A percentile compares a stretch with the other conserved stretches of the same genome.
These are phyloP conservation scores for Hydraecia micacea DNA, from an alignment of 2,888 invertebrate species.

Conservation along the genomic window DNA sequence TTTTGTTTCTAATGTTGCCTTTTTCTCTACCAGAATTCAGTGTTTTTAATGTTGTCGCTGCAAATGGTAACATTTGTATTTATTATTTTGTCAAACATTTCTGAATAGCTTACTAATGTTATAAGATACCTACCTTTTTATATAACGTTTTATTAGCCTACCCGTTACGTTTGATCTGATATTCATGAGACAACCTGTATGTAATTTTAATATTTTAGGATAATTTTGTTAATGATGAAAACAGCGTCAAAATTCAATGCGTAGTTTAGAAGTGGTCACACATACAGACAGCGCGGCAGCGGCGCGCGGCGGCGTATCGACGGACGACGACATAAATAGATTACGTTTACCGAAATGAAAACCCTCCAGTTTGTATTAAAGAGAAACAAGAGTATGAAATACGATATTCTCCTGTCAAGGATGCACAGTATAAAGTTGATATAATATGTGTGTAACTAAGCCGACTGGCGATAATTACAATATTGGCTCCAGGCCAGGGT, in stretches of 20 bases:
- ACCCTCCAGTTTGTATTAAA: background rate
- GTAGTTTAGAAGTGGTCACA: background rate
- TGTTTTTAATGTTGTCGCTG: too few relatives aligned
- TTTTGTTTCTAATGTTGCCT: too few relatives aligned
- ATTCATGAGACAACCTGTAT: too few relatives aligned
- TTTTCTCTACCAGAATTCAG: too few relatives aligned
- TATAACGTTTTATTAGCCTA: too few relatives aligned
- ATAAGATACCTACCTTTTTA: too few relatives aligned
- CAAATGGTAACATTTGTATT: too few relatives aligned
- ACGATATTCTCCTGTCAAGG: background rate
- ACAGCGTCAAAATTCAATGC: background rate
- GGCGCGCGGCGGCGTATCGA: background rate
- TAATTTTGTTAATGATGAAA: background rate
- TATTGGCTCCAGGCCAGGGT: constrained; percentile 59
- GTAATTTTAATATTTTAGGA: background rate
- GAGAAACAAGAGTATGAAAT: background rate
- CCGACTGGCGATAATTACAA: constrained; percentile 58
- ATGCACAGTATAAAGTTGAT: constrained; percentile 22
- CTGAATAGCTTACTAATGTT: too few relatives aligned
- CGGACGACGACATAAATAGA: background rate
- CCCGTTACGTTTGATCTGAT: too few relatives aligned
- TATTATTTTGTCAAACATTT: too few relatives aligned
- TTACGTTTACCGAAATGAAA: background rate
- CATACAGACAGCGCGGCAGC: background rate
- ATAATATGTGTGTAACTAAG: constrained; percentile 37